Base-by-base conservation (phyloP, 1,140 invertebrate genomes). In the Formica selysi region DNA sequence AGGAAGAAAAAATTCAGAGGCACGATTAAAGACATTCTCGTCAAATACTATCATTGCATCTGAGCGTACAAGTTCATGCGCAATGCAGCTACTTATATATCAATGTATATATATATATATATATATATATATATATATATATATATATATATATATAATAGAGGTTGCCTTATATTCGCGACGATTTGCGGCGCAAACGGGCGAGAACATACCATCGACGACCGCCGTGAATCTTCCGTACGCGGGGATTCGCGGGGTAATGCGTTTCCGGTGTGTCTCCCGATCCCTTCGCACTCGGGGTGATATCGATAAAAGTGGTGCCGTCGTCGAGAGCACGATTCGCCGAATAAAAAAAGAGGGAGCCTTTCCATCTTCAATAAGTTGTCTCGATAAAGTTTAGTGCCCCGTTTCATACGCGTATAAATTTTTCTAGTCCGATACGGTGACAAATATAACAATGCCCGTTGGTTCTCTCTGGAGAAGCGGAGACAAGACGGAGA, bases 201-300 rank as follows among this genome's bases (percentile, higher is more conserved):
- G 36, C 54, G 68, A 13, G 68, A 73, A 13, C 38, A 81, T 36
- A 59, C 79, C 79, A 70, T 83, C 79, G 68, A 61, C 68, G 54
- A 74, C 41, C 68, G 44, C 68, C 79, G 54, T 74, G 79, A 83
- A 83, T 83, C 79, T 83, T 83, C 79, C 79, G 38, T 62, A 59
- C 10, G 2, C 16, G 68, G 44, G 44, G 79, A 83, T 83, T 83
- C 67, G 68, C 68, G 79, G 79, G 38, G 41, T 62, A 73, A 73
- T 73, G 70, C 38, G 68, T 62, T 73, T 62, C 79, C 79, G 68
- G 68, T 22, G 54, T 71, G 13, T 36, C 16, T 51, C 29, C 29
- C 79, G 79, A 61, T 41, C 68, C 38, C 59, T 71, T 38, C 78
- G 78, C 78, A 41, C 51, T 57, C 79, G n/a, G 16, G 38, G 32